Conservation (phyloP, 2,888 invertebrate genomes). For the Formica aserva region DNA sequence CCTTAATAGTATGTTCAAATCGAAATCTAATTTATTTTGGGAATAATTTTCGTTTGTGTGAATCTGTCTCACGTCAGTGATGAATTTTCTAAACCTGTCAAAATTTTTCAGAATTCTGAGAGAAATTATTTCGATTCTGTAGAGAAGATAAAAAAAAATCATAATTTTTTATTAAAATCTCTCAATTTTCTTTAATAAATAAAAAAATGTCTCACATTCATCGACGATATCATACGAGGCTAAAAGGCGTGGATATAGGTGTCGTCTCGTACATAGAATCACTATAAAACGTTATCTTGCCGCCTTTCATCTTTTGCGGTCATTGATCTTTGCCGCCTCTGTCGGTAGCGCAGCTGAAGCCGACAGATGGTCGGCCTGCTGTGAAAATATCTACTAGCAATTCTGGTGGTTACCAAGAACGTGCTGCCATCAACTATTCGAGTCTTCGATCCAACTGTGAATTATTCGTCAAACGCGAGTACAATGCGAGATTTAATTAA, state of each 20-base stretch:
- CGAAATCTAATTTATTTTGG: not conserved
- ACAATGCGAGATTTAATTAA: not conserved
- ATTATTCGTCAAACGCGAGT: not conserved
- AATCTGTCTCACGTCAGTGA: not conserved
- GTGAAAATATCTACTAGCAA: not conserved
- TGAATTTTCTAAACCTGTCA: not conserved
- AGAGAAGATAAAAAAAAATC: not conserved
- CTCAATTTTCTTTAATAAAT: not conserved
- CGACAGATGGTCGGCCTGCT: conserved; percentile 22
- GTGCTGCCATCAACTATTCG: conserved; percentile 32
- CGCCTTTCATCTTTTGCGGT: conserved; percentile 24
- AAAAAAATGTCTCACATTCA: not conserved
- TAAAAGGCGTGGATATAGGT: not conserved
- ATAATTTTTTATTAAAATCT: not conserved
- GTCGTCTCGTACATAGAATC: not conserved
- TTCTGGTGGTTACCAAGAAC: not conserved
- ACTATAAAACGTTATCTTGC: not conserved
- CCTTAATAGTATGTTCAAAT: not conserved
- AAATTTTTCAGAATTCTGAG: not conserved
- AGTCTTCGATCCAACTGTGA: not conserved
- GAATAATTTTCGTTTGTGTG: not conserved
- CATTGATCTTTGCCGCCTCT: conserved; percentile 36
- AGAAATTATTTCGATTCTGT: not conserved
- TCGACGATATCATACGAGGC: too few relatives aligned
- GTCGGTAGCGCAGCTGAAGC: conserved; percentile 29